Percentiles rank a stretch among this genome's conserved stretches.
Conservation (phyloP, 2,888 invertebrate genomes). For the Cotesia congregata region DNA sequence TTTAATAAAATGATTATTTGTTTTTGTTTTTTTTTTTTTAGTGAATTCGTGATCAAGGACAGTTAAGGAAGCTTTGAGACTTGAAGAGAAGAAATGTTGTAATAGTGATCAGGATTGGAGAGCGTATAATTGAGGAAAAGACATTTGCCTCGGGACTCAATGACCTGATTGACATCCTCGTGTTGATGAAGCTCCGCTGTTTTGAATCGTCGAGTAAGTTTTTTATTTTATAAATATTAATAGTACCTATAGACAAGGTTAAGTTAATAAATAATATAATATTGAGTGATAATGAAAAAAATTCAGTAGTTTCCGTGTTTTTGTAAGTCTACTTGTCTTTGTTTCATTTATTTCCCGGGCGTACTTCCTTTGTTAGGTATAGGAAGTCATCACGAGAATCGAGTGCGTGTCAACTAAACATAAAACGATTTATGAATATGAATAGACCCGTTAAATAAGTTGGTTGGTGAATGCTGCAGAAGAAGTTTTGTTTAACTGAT, state of each 20-base stretch:
- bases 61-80: no score
- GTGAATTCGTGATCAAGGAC: conserved; percentile 1
- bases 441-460: conserved; percentile 23
- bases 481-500: not conserved
- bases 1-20: not conserved
- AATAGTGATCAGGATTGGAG: conserved; percentile 1
- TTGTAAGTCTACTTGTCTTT: conserved; percentile 27
- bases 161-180: conserved; percentile 57
- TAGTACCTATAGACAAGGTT: no score
- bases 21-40: conserved; percentile 11
- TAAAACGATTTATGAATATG: conserved; percentile 23
- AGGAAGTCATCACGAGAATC: conserved; percentile 37
- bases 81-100: not conserved
- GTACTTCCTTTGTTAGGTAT: conserved; percentile 33
- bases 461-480: not conserved
- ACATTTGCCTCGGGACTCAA: conserved; percentile 50
- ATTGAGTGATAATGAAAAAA: conserved; percentile 13
- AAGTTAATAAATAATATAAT: not conserved
- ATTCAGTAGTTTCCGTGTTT: conserved; percentile 21
- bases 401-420: conserved; percentile 36
- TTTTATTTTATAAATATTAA: not conserved
- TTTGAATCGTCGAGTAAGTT: conserved; percentile 68
- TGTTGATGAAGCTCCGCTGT: conserved; percentile 68
- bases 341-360: conserved; percentile 22
- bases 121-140: conserved; percentile 14